Evolutionary conservation across 2,113 vertebrate species (phyloP), one percentile per base, ranked within the genome.

Genomic region (Gadus chalcogrammus): DNA sequence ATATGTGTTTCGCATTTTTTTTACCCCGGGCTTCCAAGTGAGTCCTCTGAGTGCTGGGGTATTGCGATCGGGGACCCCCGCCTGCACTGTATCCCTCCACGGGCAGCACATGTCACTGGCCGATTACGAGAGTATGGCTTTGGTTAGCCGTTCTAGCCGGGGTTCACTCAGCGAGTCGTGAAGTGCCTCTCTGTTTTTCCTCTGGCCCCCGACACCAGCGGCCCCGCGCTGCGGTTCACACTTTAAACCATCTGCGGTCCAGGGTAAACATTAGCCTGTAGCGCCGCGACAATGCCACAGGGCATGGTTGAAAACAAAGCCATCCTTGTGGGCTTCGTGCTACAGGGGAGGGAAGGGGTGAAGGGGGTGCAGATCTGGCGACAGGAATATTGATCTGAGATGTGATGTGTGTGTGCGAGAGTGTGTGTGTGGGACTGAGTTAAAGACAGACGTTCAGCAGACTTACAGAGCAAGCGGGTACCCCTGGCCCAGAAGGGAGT

Each of bases 241-340:
- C 85, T 82, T 86, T 76, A 80, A 83, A 87, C 78, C 77, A 88
- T 87, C 83, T 87, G 84, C 71, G 77, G 71, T 62, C 11, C 18
- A 55, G 58, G 63, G 72, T 79, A 71, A 84, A 87, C 75, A 79
- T 61, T 65, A 71, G 24, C 24, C 24, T 24, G 24, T 24, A 24
- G 24, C 59, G 52, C 12, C 64, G 60, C 55, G 85, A 84, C 80
- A 84, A 73, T 65, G 69, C 65, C 77, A 81, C 38, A 70, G 61
- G 20, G 71, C 61, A 3, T 69, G 53, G 65, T 24, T 24, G 64
- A 74, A 82, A 84, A 86, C 80, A 85, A 85, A 81, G 72, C 61
- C n/a, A 1, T 61, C 64, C 71, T 84, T 66, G 70, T 80, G 66
- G 27, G 56, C 59, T 71, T 78, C 67, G 67, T 42, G 64, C 67